phyloP scores from a whole-genome alignment of 2,888 invertebrate genomes.

The Magallana nippona region DNA sequence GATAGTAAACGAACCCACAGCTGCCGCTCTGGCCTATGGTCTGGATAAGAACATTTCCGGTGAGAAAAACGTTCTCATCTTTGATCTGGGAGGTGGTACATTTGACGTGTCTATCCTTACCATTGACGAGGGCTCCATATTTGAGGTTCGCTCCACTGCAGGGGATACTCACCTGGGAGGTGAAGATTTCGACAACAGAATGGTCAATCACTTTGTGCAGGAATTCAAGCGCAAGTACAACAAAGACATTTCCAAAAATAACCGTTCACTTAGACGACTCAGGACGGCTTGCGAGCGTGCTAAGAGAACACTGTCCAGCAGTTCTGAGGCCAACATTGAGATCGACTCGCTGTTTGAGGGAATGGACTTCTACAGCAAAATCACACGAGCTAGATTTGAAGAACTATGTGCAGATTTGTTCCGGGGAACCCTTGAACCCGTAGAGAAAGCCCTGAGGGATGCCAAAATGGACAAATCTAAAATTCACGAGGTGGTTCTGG shows the following conservation, averaged over 20 bases:
- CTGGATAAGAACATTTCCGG: slow-evolving; percentile 81
- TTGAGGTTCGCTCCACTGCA: slow-evolving; percentile 89
- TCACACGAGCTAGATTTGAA: slow-evolving; percentile 96
- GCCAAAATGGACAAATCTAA: slow-evolving; percentile 92
- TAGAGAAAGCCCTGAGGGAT: slow-evolving; percentile 95
- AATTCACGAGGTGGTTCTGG: slow-evolving; percentile 86
- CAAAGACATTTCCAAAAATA: slow-evolving; percentile 84
- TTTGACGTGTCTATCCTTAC: slow-evolving; percentile 81
- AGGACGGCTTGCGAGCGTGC: slow-evolving; percentile 90
- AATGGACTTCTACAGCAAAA: slow-evolving; percentile 95
- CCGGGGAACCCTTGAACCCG: slow-evolving; percentile 95
- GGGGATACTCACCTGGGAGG: slow-evolving; percentile 91
- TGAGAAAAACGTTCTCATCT: slow-evolving; percentile 83
- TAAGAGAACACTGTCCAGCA: slow-evolving; percentile 82
- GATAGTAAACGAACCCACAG: slow-evolving; percentile 84
- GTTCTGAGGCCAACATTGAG: slow-evolving; percentile 85
- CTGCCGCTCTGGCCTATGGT: slow-evolving; percentile 83
- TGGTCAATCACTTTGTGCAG: slow-evolving; percentile 89
- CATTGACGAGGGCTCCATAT: slow-evolving; percentile 83
- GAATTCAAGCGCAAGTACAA: slow-evolving; percentile 88
- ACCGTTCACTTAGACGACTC: slow-evolving; percentile 91
- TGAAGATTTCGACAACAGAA: slow-evolving; percentile 87
- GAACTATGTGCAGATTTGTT: slow-evolving; percentile 96
- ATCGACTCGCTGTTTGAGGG: slow-evolving; percentile 96
- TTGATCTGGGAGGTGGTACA: slow-evolving; percentile 82